Evolutionary conservation across 2,888 invertebrate genomes (phyloP).

Genomic region (Temnothorax ravouxi): DNA sequence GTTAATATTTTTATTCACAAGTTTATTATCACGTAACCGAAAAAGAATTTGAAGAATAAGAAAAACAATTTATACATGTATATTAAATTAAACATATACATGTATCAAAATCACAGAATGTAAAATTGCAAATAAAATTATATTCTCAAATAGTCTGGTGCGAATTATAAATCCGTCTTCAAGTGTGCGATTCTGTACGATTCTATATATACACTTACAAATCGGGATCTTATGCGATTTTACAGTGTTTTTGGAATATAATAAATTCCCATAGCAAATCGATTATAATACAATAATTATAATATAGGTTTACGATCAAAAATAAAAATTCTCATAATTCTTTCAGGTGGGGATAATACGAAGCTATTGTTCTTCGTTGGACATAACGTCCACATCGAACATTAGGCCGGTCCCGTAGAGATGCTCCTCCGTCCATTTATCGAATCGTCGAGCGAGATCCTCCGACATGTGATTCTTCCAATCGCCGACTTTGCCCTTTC

Average conservation of each 20-base stretch:
- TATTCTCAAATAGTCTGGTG: background rate
- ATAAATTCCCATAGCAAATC: background rate
- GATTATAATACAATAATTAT: background rate
- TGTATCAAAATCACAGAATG: background rate
- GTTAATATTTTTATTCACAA: background rate
- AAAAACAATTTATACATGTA: background rate
- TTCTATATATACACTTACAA: background rate
- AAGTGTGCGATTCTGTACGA: background rate
- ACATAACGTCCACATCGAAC: slow-evolving; percentile 41
- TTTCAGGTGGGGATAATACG: background rate
- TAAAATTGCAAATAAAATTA: background rate
- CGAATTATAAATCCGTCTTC: background rate
- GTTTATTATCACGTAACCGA: background rate
- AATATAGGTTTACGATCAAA: background rate
- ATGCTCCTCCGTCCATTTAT: slow-evolving; percentile 86
- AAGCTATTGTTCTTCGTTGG: slow-evolving; percentile 56
- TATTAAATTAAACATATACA: background rate
- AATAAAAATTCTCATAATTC: background rate
- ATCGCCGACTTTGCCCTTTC: slow-evolving; percentile 93
- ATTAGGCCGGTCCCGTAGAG: slow-evolving; percentile 58
- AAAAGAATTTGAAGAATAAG: background rate
- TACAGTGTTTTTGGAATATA: background rate
- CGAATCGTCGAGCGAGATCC: slow-evolving; percentile 89
- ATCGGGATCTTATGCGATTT: background rate
- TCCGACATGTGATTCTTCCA: slow-evolving; percentile 93